A percentile compares a stretch with the other conserved stretches of the same genome.
Conservation (phyloP, 2,797 vertebrate genomes). For the Okamejei kenojei region DNA sequence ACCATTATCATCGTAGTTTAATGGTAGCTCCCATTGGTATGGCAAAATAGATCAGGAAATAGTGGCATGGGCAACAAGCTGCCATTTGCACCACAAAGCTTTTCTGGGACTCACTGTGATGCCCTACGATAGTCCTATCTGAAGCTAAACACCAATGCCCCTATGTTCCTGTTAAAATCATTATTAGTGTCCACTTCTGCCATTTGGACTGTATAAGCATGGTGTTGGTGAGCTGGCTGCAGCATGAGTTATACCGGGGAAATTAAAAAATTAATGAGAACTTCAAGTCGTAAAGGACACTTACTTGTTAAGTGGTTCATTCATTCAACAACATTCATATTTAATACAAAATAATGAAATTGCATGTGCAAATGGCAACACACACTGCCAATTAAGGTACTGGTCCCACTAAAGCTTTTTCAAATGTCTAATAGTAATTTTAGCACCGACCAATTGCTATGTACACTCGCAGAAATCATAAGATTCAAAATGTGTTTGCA, state of each 20-base stretch:
- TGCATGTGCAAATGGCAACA: background rate
- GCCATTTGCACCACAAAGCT: background rate
- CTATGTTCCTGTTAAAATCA: background rate
- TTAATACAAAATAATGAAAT: background rate
- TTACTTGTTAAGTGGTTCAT: background rate
- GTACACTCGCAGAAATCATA: background rate
- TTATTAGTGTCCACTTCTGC: background rate
- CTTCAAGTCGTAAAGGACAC: background rate
- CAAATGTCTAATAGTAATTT: background rate
- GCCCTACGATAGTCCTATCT: background rate
- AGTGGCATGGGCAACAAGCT: background rate
- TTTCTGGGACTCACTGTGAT: background rate
- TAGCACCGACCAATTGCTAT: too few relatives aligned
- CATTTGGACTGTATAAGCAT: background rate
- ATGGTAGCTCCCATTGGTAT: background rate
- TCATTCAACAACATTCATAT: background rate
- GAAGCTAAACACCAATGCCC: background rate
- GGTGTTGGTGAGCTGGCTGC: background rate
- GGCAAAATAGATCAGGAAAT: background rate
- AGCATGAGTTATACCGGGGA: background rate
- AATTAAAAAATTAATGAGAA: background rate
- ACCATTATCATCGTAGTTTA: background rate
- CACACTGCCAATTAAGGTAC: background rate
- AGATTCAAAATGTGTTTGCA: background rate
- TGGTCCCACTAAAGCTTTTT: background rate